Evolutionary conservation across 2,888 invertebrate species (phyloP).

Genomic region (Acanthosepion lycidas): DNA sequence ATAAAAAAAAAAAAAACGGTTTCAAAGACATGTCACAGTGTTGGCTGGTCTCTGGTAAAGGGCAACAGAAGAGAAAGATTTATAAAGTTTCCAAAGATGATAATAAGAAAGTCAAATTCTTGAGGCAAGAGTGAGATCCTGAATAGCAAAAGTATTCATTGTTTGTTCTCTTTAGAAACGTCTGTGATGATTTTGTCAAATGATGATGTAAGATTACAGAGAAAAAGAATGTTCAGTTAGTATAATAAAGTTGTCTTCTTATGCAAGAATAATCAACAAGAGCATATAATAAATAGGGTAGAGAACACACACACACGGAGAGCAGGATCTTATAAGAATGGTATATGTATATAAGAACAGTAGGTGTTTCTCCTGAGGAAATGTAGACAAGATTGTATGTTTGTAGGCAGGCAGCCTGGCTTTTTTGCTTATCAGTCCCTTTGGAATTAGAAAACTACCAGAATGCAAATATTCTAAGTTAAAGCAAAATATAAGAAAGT

Average conservation of each 20-base stretch:
- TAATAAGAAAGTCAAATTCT: not conserved
- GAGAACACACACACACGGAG: not conserved
- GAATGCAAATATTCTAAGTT: not conserved
- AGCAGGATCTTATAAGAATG: not conserved
- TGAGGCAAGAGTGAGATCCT: not conserved
- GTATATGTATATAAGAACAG: not conserved
- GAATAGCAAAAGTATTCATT: not conserved
- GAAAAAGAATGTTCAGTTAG: not conserved
- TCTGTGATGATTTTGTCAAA: not conserved
- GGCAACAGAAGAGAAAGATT: not conserved
- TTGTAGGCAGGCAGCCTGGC: not conserved
- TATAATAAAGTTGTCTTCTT: not conserved
- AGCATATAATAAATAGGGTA: not conserved
- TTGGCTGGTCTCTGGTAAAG: not conserved
- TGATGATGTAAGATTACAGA: not conserved
- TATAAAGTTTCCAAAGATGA: conserved; percentile 24
- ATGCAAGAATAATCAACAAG: not conserved
- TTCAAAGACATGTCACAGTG: not conserved
- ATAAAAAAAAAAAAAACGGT: not conserved
- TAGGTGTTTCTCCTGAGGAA: not conserved
- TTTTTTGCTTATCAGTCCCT: not conserved
- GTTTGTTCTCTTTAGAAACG: not conserved
- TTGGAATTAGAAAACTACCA: not conserved
- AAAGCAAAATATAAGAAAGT: not conserved
- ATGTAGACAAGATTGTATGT: not conserved